These are phyloP conservation scores for Drosophila ogumai DNA, from an alignment of 1,140 invertebrate genomes.

Conservation along the genomic window DNA sequence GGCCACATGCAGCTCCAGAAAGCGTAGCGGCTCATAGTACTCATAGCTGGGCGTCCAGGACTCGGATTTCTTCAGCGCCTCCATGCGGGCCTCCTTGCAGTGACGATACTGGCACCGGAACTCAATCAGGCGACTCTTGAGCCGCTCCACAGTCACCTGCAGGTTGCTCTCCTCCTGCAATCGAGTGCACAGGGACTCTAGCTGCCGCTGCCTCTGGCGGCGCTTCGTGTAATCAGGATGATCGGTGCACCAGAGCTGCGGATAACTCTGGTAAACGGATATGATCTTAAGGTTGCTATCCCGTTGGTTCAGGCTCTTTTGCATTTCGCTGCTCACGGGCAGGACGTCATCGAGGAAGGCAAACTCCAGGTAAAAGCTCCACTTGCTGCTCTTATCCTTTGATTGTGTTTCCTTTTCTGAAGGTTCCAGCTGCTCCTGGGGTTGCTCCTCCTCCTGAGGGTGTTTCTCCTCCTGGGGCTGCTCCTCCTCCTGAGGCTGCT, in stretches of 20 bases:
- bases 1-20: slow-evolving; percentile 69
- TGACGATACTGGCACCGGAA: slow-evolving; percentile 72
- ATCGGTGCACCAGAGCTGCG: slow-evolving; percentile 71
- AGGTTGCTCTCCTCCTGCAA: slow-evolving; percentile 72
- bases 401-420: neutral
- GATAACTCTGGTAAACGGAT: slow-evolving; percentile 61
- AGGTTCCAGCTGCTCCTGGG: slow-evolving; percentile 14
- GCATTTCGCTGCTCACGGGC: slow-evolving; percentile 59
- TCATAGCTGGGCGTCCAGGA: slow-evolving; percentile 60
- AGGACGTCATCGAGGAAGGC: slow-evolving; percentile 71
- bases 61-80: slow-evolving; percentile 30
- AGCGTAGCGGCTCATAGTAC: slow-evolving; percentile 61
- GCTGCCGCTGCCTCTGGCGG: slow-evolving; percentile 51
- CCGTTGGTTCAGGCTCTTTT: slow-evolving; percentile 61
- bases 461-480: neutral
- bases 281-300: slow-evolving; percentile 76
- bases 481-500: neutral
- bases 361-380: slow-evolving; percentile 71
- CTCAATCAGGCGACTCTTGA: slow-evolving; percentile 70
- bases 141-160: slow-evolving; percentile 64
- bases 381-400: slow-evolving; percentile 16
- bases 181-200: slow-evolving; percentile 62
- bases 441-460: slow-evolving; percentile 18
- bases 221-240: slow-evolving; percentile 77
- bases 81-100: slow-evolving; percentile 61